phyloP scores from a whole-genome alignment of 1,140 invertebrate species.

The Drosophila truncata region DNA sequence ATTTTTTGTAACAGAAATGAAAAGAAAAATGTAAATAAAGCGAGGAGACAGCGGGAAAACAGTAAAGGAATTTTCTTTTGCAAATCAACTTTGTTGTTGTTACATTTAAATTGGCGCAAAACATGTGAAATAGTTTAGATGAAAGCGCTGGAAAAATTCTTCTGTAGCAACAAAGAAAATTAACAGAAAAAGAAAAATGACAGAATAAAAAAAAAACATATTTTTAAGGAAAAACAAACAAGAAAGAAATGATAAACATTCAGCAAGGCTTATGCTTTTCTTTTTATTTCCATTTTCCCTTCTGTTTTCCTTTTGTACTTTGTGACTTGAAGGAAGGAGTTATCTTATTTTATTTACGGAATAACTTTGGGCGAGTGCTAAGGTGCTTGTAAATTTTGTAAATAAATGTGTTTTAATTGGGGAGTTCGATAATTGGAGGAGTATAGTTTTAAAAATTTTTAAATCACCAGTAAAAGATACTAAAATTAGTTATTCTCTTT shows the following conservation, averaged over 20 bases:
- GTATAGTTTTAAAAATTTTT: background rate
- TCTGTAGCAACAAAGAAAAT: conserved; percentile 1
- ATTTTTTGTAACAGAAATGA: conserved; percentile 12
- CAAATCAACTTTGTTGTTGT: conserved; percentile 20
- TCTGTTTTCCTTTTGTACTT: background rate
- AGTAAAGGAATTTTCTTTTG: conserved; percentile 20
- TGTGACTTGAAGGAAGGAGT: background rate
- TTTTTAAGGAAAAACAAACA: too few species aligned
- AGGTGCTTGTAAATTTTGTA: background rate
- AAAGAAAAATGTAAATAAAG: conserved; percentile 42
- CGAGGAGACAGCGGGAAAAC: conserved; percentile 12
- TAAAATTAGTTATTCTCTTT: background rate
- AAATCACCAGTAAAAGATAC: background rate
- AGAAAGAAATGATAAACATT: conserved; percentile 9
- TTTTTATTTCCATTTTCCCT: background rate
- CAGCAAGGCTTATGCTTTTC: conserved; percentile 8
- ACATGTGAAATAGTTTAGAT: conserved; percentile 25
- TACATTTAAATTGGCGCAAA: conserved; percentile 34
- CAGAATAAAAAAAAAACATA: too few species aligned
- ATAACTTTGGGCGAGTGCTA: background rate
- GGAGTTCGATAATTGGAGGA: background rate
- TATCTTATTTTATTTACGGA: conserved; percentile 1
- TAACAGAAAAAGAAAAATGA: background rate
- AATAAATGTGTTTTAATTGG: background rate
- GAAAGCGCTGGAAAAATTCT: conserved; percentile 17